Conservation (phyloP, 92 coral and sea anemone genomes). For the Anthopleura xanthogrammica region DNA sequence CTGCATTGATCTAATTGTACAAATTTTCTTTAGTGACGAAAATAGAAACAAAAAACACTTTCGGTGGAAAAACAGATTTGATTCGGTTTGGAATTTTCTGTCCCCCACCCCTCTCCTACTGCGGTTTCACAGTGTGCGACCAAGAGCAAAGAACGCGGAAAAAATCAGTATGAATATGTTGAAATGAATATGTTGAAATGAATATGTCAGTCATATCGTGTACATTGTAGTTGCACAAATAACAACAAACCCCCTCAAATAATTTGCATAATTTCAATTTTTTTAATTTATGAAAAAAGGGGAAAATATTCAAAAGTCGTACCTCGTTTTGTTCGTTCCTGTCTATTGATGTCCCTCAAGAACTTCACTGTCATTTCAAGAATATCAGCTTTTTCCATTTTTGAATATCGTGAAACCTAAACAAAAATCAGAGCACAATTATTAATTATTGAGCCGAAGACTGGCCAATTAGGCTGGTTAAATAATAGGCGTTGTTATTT, state of each 20-base stretch:
- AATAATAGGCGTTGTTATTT: neutral
- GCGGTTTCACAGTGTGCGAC: neutral
- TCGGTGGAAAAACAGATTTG: neutral
- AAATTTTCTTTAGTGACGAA: neutral
- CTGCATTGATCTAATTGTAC: neutral
- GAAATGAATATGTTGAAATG: neutral
- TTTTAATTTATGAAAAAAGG: too few species aligned
- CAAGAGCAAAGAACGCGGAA: neutral
- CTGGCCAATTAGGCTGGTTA: neutral
- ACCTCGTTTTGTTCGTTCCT: slow-evolving; percentile 51
- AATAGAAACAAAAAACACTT: neutral
- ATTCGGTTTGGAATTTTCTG: neutral
- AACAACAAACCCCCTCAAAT: too few species aligned
- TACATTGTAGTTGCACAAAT: neutral
- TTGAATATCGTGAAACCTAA: slow-evolving; percentile 58
- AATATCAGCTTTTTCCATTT: slow-evolving; percentile 72
- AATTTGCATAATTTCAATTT: too few species aligned
- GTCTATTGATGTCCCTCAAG: slow-evolving; percentile 33
- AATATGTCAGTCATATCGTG: neutral
- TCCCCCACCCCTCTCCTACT: neutral
- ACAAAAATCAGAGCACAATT: neutral
- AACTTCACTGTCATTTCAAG: slow-evolving; percentile 61
- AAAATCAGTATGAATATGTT: neutral
- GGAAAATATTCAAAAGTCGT: too few species aligned
- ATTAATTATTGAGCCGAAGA: neutral